Conservation (phyloP, 2,113 vertebrate genomes). For the Silurus asotus region DNA sequence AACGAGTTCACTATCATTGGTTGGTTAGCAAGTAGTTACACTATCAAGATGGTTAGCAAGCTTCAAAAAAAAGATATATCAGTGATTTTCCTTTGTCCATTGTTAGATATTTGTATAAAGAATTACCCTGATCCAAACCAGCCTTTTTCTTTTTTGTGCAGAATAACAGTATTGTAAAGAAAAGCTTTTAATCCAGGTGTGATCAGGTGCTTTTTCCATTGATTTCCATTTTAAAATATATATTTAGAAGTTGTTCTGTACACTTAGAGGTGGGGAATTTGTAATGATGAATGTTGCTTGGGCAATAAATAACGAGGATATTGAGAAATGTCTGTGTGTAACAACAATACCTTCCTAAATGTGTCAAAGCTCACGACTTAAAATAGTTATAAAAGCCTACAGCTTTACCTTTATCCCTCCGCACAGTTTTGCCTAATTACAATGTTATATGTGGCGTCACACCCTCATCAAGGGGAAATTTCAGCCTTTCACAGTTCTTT, state of each 20-base stretch:
- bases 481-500: background rate
- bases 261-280: background rate
- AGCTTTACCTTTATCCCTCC: background rate
- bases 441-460: background rate
- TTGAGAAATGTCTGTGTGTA: background rate
- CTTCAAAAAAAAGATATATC: background rate
- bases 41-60: background rate
- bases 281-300: background rate
- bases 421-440: background rate
- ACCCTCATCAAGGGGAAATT: background rate
- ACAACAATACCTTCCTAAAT: background rate
- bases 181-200: background rate
- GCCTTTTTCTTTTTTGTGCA: background rate
- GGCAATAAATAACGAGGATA: background rate
- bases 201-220: background rate
- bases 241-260: background rate
- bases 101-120: background rate
- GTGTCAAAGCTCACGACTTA: background rate
- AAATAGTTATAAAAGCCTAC: background rate
- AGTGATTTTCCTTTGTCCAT: background rate
- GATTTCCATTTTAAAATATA: background rate
- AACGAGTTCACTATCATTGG: no score
- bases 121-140: background rate
- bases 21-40: background rate
- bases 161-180: background rate